phyloP scores from a whole-genome alignment of 92 coral and sea anemone species.

The Zoanthus sansibaricus region DNA sequence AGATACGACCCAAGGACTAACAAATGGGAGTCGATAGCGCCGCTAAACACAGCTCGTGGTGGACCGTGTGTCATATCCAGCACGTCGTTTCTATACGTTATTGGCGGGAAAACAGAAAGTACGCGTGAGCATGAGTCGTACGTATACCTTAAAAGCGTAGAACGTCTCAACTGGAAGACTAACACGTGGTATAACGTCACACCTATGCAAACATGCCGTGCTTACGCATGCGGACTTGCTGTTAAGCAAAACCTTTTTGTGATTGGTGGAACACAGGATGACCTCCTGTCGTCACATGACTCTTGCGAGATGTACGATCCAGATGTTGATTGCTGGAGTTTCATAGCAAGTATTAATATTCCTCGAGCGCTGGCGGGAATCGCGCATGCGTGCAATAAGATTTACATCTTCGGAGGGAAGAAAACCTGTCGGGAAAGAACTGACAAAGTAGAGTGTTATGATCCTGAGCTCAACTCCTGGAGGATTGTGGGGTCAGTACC shows the following conservation, averaged over 20 bases:
- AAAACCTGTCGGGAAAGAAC: conserved; percentile 91
- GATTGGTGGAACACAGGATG: conserved; percentile 92
- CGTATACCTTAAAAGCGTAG: conserved; percentile 80
- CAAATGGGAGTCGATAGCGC: conserved; percentile 85
- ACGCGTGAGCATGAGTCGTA: conserved; percentile 73
- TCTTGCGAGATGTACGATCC: conserved; percentile 90
- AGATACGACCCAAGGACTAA: conserved; percentile 84
- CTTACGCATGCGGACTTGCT: conserved; percentile 89
- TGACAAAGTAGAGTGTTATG: conserved; percentile 90
- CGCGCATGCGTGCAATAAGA: conserved; percentile 70
- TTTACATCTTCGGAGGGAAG: conserved; percentile 95
- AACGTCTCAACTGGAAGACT: conserved; percentile 74
- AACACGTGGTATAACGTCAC: conserved; percentile 81
- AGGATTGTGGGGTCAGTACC: conserved; percentile 88
- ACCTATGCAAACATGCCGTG: conserved; percentile 83
- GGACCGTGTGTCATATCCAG: conserved; percentile 93
- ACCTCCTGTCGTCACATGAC: conserved; percentile 82
- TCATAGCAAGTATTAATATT: conserved; percentile 75
- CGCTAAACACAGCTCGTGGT: conserved; percentile 86
- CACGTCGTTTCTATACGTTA: conserved; percentile 79
- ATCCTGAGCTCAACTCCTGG: conserved; percentile 83
- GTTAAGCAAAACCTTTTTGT: conserved; percentile 74
- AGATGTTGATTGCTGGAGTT: conserved; percentile 71
- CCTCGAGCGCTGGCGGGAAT: conserved; percentile 95
- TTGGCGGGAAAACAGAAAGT: conserved; percentile 95